These are phyloP conservation scores for Lysandra coridon DNA, from an alignment of 2,888 invertebrate genomes.

Conservation along the genomic window DNA sequence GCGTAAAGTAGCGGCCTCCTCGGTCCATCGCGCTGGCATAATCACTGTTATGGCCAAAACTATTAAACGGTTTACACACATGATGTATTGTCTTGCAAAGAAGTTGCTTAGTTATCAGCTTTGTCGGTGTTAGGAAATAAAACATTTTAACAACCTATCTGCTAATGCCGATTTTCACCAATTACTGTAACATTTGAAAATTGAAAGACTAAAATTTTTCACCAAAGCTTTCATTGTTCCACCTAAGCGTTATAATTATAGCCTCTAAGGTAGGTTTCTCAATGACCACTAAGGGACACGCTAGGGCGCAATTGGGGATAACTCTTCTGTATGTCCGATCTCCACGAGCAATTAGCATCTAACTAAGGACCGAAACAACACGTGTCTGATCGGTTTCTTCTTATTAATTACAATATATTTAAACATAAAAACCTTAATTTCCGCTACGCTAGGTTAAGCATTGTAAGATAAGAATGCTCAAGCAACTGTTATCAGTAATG, in stretches of 20 bases:
- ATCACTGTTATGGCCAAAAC: slow-evolving; percentile 10
- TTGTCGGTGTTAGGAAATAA: not conserved
- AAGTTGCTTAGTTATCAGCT: not conserved
- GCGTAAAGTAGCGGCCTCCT: slow-evolving; percentile 26
- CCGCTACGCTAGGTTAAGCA: not conserved
- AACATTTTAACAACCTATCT: not conserved
- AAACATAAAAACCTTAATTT: not conserved
- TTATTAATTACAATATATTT: no score
- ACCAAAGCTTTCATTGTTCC: no score
- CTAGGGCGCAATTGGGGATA: no score
- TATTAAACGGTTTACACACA: slow-evolving; percentile 3
- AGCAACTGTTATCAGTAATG: not conserved
- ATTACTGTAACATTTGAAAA: no score
- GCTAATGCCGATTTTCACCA: not conserved
- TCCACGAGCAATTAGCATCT: no score
- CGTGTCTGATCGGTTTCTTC: no score
- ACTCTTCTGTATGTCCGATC: no score
- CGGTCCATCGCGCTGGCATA: slow-evolving; percentile 27
- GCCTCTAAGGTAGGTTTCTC: no score
- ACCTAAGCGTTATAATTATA: no score
- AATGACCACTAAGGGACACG: no score
- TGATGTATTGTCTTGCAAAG: not conserved
- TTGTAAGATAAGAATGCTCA: not conserved
- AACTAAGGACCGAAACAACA: no score
- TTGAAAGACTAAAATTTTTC: no score